These are phyloP conservation scores for Capreolus pygargus DNA, from an alignment of 2,113 vertebrate genomes.

Conservation along the genomic window DNA sequence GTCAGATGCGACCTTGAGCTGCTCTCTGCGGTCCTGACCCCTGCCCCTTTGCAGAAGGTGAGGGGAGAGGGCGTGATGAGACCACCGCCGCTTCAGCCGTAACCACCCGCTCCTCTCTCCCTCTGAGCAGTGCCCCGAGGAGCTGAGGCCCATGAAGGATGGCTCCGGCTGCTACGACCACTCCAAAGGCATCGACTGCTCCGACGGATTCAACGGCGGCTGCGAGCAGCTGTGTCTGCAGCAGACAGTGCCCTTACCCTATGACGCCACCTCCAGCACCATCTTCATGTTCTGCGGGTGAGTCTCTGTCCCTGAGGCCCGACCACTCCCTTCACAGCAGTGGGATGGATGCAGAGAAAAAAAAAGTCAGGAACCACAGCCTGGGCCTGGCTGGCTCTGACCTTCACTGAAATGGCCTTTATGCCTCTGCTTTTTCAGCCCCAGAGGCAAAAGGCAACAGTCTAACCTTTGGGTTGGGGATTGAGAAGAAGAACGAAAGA, in stretches of 20 bases:
- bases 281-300: slow-evolving; percentile 99
- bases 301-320: slow-evolving; percentile 73
- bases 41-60: neutral
- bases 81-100: neutral
- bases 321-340: fast-evolving
- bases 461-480: neutral
- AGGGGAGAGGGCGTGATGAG: neutral
- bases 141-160: slow-evolving; percentile 97
- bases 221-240: slow-evolving; percentile 98
- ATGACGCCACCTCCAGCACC: slow-evolving; percentile 91
- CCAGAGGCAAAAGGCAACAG: neutral
- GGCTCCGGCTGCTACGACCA: slow-evolving; percentile 97
- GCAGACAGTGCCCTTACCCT: slow-evolving; percentile 91
- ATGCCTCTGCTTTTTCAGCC: neutral
- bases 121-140: slow-evolving; percentile 90
- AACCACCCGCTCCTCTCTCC: neutral
- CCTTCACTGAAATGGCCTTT: neutral
- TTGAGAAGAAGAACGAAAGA: neutral
- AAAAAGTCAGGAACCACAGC: neutral
- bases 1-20: neutral
- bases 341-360: fast-evolving
- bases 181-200: slow-evolving; percentile 97
- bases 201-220: slow-evolving; percentile 96
- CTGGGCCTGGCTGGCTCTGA: neutral
- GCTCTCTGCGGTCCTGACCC: fast-evolving